Conservation (phyloP, 1,140 invertebrate species). For the Cyphomyrmex costatus region DNA sequence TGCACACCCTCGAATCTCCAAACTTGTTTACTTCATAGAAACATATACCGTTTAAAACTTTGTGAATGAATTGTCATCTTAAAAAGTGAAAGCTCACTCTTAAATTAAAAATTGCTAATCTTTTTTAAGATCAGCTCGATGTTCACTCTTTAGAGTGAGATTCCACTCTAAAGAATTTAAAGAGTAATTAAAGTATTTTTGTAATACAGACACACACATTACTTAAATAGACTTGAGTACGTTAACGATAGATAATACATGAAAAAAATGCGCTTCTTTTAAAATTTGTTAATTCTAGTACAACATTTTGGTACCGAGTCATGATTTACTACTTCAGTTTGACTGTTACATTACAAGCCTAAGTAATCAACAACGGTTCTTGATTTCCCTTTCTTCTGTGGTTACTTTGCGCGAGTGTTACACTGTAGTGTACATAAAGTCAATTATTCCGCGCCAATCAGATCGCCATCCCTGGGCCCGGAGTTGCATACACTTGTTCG, state of each 20-base stretch:
- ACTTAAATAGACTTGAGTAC: not conserved
- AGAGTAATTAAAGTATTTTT: not conserved
- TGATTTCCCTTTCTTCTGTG: not conserved
- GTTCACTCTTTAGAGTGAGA: no score
- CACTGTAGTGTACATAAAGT: slow-evolving; percentile 24
- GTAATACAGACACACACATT: not conserved
- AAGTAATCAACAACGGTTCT: slow-evolving; percentile 14
- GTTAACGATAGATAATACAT: not conserved
- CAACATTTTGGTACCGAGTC: not conserved
- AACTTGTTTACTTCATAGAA: not conserved
- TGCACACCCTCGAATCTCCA: not conserved
- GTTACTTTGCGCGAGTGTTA: slow-evolving; percentile 1
- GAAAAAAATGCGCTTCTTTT: not conserved
- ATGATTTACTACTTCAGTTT: not conserved
- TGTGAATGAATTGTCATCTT: no score
- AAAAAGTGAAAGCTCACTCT: no score
- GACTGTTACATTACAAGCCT: not conserved
- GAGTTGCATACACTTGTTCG: slow-evolving; percentile 26
- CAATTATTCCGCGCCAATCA: slow-evolving; percentile 55
- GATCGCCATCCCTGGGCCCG: slow-evolving; percentile 1
- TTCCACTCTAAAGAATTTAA: no score
- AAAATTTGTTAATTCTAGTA: not conserved
- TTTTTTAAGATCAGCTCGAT: no score
- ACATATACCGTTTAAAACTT: no score
- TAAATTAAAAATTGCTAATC: no score